Evolutionary conservation across 2,797 vertebrate species (phyloP), one percentile per base, ranked within the genome.

Genomic region (Dryobates pubescens): DNA sequence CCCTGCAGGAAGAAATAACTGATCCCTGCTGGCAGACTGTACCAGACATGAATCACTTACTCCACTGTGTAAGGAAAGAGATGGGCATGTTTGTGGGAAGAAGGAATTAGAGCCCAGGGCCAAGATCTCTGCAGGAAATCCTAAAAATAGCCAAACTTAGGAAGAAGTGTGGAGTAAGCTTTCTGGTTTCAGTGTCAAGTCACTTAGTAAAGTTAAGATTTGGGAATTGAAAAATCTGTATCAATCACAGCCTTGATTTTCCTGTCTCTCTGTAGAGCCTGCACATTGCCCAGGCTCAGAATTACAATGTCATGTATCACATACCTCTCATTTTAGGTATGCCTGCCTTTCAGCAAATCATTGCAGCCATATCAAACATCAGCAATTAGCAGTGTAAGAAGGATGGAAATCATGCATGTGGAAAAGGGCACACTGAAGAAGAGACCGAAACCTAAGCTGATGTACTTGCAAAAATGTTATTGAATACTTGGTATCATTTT

Each of bases 41-140:
- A 89, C 54, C 92, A 94, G 86, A 88, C 82, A 10, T 93, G 94
- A 92, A 93, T 93, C 90, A 94, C 19, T 93, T 86, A 67, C 70
- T 94, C 67, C 51, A 65, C 68, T 38, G 68, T 32, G 67, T 41
- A 69, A 45, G 71, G 81, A 58, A 94, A 51, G 78, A 83, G 79
- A 90, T 68, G 51, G 90, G 75, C 47, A 61, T 92, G 74, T 87
- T 87, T 85, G 84, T 74, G 74, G 64, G 62, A 77, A 95, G 58
- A 61, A 88, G 30, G 85, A 95, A 93, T 70, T 81, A 74, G 78
- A 89, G 47, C 59, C 32, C 30, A 81, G 26, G 57, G 89, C 76
- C 91, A 94, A 91, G 59, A 89, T 82, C 86, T 76, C 71, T 76
- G 63, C 67, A 87, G 86, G 94, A 93, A 93, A 85, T 53, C 43